Evolutionary conservation across 2,888 invertebrate species (phyloP).

Genomic region (Escarpia spicata): DNA sequence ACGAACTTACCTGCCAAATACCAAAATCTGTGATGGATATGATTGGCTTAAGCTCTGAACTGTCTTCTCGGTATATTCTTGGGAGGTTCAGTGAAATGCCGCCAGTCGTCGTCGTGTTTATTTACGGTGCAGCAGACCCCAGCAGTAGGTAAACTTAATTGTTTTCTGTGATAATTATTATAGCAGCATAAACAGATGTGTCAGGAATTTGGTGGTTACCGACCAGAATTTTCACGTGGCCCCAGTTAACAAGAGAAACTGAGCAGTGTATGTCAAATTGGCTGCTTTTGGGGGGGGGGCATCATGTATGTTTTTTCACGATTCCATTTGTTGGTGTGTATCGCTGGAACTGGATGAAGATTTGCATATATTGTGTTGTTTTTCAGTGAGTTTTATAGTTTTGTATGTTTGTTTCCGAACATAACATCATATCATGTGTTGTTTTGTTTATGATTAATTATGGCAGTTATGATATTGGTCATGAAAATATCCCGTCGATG

Average conservation of each 20-base stretch:
- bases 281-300: neutral
- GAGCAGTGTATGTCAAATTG: neutral
- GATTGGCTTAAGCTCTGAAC: neutral
- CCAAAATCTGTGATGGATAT: neutral
- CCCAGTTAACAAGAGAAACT: neutral
- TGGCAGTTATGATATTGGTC: neutral
- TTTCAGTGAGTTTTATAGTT: neutral
- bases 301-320: neutral
- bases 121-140: neutral
- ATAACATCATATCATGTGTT: constrained; percentile 3
- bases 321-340: no score
- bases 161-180: neutral
- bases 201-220: neutral
- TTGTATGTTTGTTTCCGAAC: constrained; percentile 12
- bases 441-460: neutral
- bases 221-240: neutral
- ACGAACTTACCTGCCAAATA: neutral
- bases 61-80: neutral
- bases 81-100: neutral
- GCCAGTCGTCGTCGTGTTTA: neutral
- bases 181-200: neutral
- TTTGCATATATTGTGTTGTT: neutral
- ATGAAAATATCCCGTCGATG: neutral
- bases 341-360: neutral
- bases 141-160: neutral